Conservation (phyloP, 1,140 invertebrate genomes). For the Sminthurinus signatus region DNA sequence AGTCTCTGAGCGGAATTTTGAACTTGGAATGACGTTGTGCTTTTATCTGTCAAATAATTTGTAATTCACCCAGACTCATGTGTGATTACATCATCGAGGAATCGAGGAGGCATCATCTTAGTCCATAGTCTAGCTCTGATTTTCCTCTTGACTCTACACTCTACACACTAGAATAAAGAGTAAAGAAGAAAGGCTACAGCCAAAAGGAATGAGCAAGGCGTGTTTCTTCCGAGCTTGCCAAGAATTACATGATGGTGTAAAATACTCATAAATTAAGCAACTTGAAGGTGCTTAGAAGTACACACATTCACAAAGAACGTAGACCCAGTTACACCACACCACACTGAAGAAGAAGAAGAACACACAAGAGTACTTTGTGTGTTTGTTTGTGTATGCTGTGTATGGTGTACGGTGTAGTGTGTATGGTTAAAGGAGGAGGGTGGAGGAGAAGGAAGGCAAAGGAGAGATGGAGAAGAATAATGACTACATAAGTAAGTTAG, state of each 20-base stretch:
- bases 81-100: slow-evolving; percentile 33
- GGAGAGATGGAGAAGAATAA: too few species aligned
- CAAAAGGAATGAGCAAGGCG: neutral
- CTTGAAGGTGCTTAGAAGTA: too few species aligned
- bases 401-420: neutral
- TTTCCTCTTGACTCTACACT: slow-evolving; percentile 5
- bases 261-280: too few species aligned
- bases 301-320: too few species aligned
- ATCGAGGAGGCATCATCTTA: too few species aligned
- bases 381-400: too few species aligned
- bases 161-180: neutral
- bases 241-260: neutral
- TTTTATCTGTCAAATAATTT: slow-evolving; percentile 38
- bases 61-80: slow-evolving; percentile 33
- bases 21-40: slow-evolving; percentile 3
- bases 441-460: neutral
- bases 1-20: slow-evolving; percentile 19
- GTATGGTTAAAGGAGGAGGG: neutral
- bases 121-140: slow-evolving; percentile 21
- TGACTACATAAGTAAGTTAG: too few species aligned
- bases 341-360: too few species aligned
- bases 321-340: too few species aligned
- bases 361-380: too few species aligned
- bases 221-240: neutral
- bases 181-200: neutral